phyloP scores from a whole-genome alignment of 2,888 invertebrate species.

The Agrochola litura region DNA sequence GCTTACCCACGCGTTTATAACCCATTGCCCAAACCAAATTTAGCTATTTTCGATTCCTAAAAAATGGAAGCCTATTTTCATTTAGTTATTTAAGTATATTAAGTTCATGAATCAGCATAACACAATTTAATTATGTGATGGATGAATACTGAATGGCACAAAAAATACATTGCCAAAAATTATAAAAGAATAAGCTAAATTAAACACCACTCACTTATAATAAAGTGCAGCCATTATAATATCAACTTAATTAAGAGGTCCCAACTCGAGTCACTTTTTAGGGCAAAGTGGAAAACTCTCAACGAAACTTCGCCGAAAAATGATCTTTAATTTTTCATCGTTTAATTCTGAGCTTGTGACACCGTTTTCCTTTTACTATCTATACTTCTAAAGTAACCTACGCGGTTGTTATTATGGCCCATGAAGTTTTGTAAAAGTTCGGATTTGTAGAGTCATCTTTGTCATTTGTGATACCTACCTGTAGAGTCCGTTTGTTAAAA shows the following conservation, averaged over 20 bases:
- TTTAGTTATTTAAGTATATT: neutral
- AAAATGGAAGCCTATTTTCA: neutral
- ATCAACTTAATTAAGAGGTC: constrained; percentile 41
- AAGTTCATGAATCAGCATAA: neutral
- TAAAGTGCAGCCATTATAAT: constrained; percentile 46
- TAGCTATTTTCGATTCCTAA: too few relatives aligned
- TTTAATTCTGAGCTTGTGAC: constrained; percentile 26
- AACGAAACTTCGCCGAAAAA: constrained; percentile 31
- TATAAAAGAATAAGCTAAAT: constrained; percentile 1
- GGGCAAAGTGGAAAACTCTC: constrained; percentile 43
- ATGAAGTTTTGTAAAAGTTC: neutral
- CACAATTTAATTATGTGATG: constrained; percentile 13
- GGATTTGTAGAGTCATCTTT: neutral
- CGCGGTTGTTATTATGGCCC: neutral
- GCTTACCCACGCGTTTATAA: neutral
- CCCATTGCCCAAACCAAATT: neutral
- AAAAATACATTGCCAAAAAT: neutral
- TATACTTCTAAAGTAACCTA: neutral
- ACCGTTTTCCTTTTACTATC: constrained; percentile 40
- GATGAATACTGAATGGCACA: neutral
- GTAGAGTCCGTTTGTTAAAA: neutral
- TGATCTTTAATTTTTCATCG: constrained; percentile 36
- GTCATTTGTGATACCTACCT: neutral
- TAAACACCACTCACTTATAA: constrained; percentile 19
- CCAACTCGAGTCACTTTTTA: constrained; percentile 29